Base-by-base conservation (phyloP, 2,113 vertebrate genomes). In the Stigmatopora argus region DNA sequence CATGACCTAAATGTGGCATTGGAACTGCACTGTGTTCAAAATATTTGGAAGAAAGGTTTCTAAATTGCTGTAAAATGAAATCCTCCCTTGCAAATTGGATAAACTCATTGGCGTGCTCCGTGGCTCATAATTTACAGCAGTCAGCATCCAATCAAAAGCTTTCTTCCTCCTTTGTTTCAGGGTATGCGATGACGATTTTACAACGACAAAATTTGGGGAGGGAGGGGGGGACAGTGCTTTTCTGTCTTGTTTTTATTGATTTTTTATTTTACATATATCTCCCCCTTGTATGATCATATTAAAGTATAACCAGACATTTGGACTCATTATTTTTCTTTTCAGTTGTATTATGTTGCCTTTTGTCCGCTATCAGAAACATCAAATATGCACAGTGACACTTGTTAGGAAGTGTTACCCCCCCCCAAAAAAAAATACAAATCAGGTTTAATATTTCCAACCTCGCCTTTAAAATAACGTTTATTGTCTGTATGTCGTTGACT, bases 291-390 rank as follows among this genome's bases (percentile, higher is more conserved):
- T 96, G 89, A 90, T 89, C 92, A 94, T 94, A 96, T 97, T 97
- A 96, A 97, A 96, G 90, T 94, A 91, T 95, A 95, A 95, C 89
- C 92, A 91, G 94, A 92, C 87, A 90, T 92, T 89, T 90, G 88
- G 93, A 92, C 91, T 96, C 87, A 82, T 88, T 72, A 26, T 78
- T 88, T 85, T 59, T 41, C 4, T 75, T 74, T 80, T 77, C 67
- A 7, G n/a, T 60, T 38, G 4, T 72, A 77, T 67, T 78, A 76
- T 79, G 18, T 65, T 85, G 19, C 64, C 62, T 82, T 85, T 79
- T 75, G 70, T 82, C 69, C 45, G 66, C 63, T 71, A 67, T 72
- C 59, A 64, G 62, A 80, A 85, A 80, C 64, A 85, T 78, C 59
- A 38, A 81, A 81, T 86, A 90, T 86, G 84, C 86, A 88, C 86